Conservation (phyloP, 2,888 invertebrate species). For the Parasteatoda lunata region DNA sequence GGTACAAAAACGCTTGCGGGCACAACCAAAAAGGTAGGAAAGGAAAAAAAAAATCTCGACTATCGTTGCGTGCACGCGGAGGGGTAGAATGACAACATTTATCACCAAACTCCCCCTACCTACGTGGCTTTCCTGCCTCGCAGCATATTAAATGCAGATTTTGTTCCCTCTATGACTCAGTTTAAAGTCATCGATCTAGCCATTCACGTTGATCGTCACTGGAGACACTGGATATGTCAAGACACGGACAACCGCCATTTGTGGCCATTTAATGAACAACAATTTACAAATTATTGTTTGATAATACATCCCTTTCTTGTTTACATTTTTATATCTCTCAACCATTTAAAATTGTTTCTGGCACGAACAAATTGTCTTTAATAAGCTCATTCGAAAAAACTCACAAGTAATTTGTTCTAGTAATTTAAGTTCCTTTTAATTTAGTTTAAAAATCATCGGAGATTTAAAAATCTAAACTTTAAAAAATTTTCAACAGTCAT, state of each 20-base stretch:
- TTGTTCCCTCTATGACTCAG: slow-evolving; percentile 57
- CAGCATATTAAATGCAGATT: slow-evolving; percentile 68
- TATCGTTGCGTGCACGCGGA: slow-evolving; percentile 16
- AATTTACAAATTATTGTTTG: neutral
- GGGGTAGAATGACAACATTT: slow-evolving; percentile 62
- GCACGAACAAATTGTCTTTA: too few species aligned
- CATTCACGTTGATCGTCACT: slow-evolving; percentile 40
- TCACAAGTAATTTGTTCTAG: too few species aligned
- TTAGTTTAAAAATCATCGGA: too few species aligned
- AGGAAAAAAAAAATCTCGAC: slow-evolving; percentile 20
- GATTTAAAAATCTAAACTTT: too few species aligned
- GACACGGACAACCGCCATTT: slow-evolving; percentile 8
- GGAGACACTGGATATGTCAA: slow-evolving; percentile 10
- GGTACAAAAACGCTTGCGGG: slow-evolving; percentile 23
- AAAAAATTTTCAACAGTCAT: too few species aligned
- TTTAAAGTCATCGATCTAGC: slow-evolving; percentile 64
- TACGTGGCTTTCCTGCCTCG: slow-evolving; percentile 47
- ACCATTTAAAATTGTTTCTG: too few species aligned
- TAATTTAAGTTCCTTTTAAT: too few species aligned
- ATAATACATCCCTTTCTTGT: too few species aligned
- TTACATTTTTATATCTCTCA: too few species aligned
- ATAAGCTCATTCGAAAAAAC: too few species aligned
- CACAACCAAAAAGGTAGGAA: slow-evolving; percentile 11
- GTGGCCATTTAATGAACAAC: neutral
- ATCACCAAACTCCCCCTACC: slow-evolving; percentile 47